Evolutionary conservation across 2,797 vertebrate species (phyloP), one percentile per base, ranked within the genome.

Genomic region (Capromys pilorides): DNA sequence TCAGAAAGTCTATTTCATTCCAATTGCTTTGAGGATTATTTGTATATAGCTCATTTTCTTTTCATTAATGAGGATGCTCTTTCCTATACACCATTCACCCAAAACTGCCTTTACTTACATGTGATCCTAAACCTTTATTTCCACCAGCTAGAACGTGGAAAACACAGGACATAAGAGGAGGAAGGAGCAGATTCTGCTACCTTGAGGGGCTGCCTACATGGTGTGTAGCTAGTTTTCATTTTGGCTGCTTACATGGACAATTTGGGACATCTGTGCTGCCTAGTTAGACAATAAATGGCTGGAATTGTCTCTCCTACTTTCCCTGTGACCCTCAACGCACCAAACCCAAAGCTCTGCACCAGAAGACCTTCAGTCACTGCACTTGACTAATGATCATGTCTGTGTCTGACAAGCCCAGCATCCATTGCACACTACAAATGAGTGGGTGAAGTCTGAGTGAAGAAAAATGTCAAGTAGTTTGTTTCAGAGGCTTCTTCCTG

Each of bases 341-440:
- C 39, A 66, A 87, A 71, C 93, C 85, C 73, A 83, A 96, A 90
- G 61, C 64, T 91, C 54, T 67, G 22, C 31, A 82, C 64, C 1
- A 0, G 28, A 91, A 86, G 79, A 75, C n/a, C n/a, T 69, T n/a
- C 49, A 71, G 49, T 39, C 92, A 90, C 67, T 4, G 8, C 24
- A 78, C 33, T 16, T 93, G 79, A 96, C 86, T 93, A 73, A 94
- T 49, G 79, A 86, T 1, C 59, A 51, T 54, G 41, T 91, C 77
- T 61, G 71, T 45, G 33, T 78, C 66, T 79, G 86, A 79, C 84
- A 85, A 62, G 64, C 21, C 8, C 4, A 2, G 22, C 13, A 31
- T 54, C 61, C 33, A 59, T 0, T 57, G 9, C 31, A 9, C 9
- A 18, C 67, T 21, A 22, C 2, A 39, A 78, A 92, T 49, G 45